Evolutionary conservation across 2,797 vertebrate genomes (phyloP).

Genomic region (Mastacembelus armatus): DNA sequence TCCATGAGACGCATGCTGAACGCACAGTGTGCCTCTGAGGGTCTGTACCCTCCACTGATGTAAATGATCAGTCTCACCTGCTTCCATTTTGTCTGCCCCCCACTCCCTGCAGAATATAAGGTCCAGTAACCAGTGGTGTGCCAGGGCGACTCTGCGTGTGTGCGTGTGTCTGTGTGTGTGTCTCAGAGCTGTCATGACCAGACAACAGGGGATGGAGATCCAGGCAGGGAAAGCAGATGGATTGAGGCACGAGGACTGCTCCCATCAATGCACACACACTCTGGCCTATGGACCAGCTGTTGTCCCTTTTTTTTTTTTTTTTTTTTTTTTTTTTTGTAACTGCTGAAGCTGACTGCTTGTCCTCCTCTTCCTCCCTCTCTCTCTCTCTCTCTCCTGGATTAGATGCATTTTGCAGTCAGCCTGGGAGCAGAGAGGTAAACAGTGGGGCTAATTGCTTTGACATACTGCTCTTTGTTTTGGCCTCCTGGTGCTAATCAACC

Average conservation of each 20-base stretch:
- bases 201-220: slow-evolving; percentile 67
- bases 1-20: slow-evolving; percentile 4
- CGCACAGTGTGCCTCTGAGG: slow-evolving; percentile 29
- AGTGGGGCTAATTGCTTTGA: slow-evolving; percentile 85
- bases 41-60: slow-evolving; percentile 62
- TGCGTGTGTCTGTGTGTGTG: slow-evolving; percentile 35
- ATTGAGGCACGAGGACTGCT: slow-evolving; percentile 57
- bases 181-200: slow-evolving; percentile 67
- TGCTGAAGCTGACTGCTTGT: slow-evolving; percentile 46
- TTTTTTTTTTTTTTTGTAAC: slow-evolving; percentile 59
- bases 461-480: slow-evolving; percentile 84
- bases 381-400: slow-evolving; percentile 58
- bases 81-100: slow-evolving; percentile 68
- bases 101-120: slow-evolving; percentile 31
- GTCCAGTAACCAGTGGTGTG: slow-evolving; percentile 60
- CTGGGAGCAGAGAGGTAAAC: slow-evolving; percentile 82
- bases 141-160: slow-evolving; percentile 30
- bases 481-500: slow-evolving; percentile 82
- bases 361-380: slow-evolving; percentile 25
- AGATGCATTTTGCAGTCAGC: slow-evolving; percentile 69
- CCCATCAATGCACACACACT: slow-evolving; percentile 46
- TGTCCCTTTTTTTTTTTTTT: slow-evolving; percentile 68
- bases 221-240: slow-evolving; percentile 70
- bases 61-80: slow-evolving; percentile 72
- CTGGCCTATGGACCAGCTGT: slow-evolving; percentile 73